Conservation (phyloP, 2,113 vertebrate genomes). For the Aphelocoma coerulescens region DNA sequence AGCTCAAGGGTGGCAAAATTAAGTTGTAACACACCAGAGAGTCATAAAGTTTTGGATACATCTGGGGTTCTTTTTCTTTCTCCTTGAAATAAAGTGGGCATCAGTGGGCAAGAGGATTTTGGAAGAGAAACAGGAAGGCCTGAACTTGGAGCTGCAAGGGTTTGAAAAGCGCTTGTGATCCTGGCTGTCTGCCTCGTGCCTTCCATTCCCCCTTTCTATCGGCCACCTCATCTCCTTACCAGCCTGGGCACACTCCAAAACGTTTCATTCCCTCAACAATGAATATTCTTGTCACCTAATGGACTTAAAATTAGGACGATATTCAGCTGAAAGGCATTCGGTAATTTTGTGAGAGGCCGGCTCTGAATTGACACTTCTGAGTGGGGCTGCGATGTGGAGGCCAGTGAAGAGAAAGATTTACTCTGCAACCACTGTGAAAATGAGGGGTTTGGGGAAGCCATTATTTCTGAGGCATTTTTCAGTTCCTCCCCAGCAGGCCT, state of each 20-base stretch:
- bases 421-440: constrained; percentile 45
- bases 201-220: background rate
- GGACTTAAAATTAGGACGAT: constrained; percentile 7
- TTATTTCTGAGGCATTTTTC: constrained; percentile 24
- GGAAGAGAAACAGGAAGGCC: background rate
- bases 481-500: constrained; percentile 7
- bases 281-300: constrained; percentile 3
- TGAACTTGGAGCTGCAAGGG: background rate
- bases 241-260: background rate
- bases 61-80: background rate
- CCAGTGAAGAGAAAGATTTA: background rate
- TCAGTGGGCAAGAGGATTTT: background rate
- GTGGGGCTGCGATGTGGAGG: background rate
- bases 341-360: background rate
- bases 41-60: background rate
- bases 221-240: background rate
- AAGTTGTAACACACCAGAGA: background rate
- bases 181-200: fast-evolving
- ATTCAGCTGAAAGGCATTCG: background rate
- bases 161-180: background rate
- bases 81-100: background rate
- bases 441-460: constrained; percentile 10
- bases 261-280: background rate
- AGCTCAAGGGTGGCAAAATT: background rate
- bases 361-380: background rate